Base-by-base conservation (phyloP, 2,113 vertebrate species). In the Trogon melanurus region DNA sequence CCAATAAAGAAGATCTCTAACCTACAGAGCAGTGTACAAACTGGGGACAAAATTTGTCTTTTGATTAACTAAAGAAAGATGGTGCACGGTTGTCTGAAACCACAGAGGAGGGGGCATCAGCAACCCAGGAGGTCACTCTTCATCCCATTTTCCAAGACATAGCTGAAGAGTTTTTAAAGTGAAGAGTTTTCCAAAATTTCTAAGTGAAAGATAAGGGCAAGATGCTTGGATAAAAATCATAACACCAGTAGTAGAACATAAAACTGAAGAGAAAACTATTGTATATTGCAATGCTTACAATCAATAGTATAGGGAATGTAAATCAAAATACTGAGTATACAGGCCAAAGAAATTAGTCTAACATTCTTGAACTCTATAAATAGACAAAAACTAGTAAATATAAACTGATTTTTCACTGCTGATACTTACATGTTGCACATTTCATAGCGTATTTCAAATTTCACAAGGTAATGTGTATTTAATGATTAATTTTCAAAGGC, bases 141-240 rank as follows among this genome's bases (percentile, higher is more conserved):
- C 8, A 51, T 71, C 60, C 7, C 5, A 5, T 75, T 89, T 89
- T 83, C 21, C 19, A 44, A 21, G 29, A 67, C 26, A 11, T 0
- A 60, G 25, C 5, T 54, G 7, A 18, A 89, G 47, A 89, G 60
- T 60, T 62, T 78, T 56, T 18, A 45, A 80, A 57, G 1, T 29
- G 29, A 93, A 62, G n/a, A 66, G 10, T 57, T 89, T 81, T 80
- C 30, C 20, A 80, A 48, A 17, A 34, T 45, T 75, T 85, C 15
- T 32, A 62, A 21, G 20, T 5, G 2, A 41, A 27, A 0, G 0
- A 25, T 18, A 50, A n/a, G 9, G 5, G 16, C 64, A 65, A 53
- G 5, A 8, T 41, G 2, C 12, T 53, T 58, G 7, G 30, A 54
- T 58, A 65, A 66, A 88, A 79, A 73, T 45, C 15, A 38, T 30